Evolutionary conservation across 1,140 invertebrate genomes (phyloP).

Genomic region (Halyomorpha halys): DNA sequence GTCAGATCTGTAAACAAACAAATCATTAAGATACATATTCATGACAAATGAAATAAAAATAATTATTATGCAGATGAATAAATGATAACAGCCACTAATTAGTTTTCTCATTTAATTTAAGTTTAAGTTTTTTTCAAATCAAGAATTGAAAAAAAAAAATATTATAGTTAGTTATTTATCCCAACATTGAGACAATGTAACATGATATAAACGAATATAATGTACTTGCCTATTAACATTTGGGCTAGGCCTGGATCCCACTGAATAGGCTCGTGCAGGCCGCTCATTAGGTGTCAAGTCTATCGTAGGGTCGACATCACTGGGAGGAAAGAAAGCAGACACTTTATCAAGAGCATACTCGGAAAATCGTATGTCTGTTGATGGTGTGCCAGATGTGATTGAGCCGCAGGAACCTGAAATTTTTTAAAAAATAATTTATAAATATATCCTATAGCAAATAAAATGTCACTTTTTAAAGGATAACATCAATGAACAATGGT

Average conservation of each 20-base stretch:
- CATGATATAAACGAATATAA: not conserved
- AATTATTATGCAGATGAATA: no score
- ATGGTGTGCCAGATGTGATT: slow-evolving; percentile 60
- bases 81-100: no score
- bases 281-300: slow-evolving; percentile 43
- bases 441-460: no score
- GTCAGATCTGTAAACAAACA: slow-evolving; percentile 36
- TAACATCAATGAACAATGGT: not conserved
- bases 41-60: no score
- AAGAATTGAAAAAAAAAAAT: no score
- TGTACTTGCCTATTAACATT: slow-evolving; percentile 15
- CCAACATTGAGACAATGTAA: no score
- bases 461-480: no score
- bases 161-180: no score
- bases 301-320: slow-evolving; percentile 39
- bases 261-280: slow-evolving; percentile 70
- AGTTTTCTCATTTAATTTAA: no score
- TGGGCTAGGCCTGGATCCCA: slow-evolving; percentile 57
- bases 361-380: slow-evolving; percentile 46
- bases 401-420: slow-evolving; percentile 49
- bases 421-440: not conserved
- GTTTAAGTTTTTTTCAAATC: no score
- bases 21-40: not conserved
- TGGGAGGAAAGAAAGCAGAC: slow-evolving; percentile 46
- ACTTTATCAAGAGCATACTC: slow-evolving; percentile 59